Conservation (phyloP, 2,888 invertebrate species). For the Drosophila demipolita region DNA sequence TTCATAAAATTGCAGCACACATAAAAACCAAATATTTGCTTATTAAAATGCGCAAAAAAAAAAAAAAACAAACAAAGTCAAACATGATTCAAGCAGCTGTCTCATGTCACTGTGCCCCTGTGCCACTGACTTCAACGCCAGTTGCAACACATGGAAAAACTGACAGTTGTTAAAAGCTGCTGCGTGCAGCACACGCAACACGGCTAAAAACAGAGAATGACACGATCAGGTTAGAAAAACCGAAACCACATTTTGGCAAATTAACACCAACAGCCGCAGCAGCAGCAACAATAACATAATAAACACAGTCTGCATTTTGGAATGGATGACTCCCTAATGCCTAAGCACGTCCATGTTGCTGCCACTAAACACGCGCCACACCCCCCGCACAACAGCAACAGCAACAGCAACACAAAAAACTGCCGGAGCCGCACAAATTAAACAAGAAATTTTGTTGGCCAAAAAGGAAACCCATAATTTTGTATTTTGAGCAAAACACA, state of each 20-base stretch:
- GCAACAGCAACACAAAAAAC: neutral
- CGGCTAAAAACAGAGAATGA: conserved; percentile 41
- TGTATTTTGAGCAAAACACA: conserved; percentile 74
- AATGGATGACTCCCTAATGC: conserved; percentile 71
- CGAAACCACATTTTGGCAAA: conserved; percentile 76
- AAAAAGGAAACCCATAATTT: conserved; percentile 73
- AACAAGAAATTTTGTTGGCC: conserved; percentile 53
- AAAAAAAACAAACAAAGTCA: conserved; percentile 44
- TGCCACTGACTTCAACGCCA: conserved; percentile 33
- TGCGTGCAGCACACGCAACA: conserved; percentile 67
- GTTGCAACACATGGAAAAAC: conserved; percentile 76
- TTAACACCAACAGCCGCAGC: conserved; percentile 55
- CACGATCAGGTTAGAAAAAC: conserved; percentile 61
- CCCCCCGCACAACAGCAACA: conserved; percentile 40
- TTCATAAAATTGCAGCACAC: conserved; percentile 58
- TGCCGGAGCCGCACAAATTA: conserved; percentile 35
- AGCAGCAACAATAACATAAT: conserved; percentile 14
- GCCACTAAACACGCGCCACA: conserved; percentile 75
- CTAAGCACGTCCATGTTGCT: conserved; percentile 75
- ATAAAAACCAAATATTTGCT: conserved; percentile 73
- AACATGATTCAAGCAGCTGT: conserved; percentile 72
- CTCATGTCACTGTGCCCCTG: conserved; percentile 1
- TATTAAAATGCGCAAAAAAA: conserved; percentile 62
- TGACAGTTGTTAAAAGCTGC: conserved; percentile 45
- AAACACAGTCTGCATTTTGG: conserved; percentile 32